Evolutionary conservation across 2,888 invertebrate genomes (phyloP).

Genomic region (Tetragonisca angustula): DNA sequence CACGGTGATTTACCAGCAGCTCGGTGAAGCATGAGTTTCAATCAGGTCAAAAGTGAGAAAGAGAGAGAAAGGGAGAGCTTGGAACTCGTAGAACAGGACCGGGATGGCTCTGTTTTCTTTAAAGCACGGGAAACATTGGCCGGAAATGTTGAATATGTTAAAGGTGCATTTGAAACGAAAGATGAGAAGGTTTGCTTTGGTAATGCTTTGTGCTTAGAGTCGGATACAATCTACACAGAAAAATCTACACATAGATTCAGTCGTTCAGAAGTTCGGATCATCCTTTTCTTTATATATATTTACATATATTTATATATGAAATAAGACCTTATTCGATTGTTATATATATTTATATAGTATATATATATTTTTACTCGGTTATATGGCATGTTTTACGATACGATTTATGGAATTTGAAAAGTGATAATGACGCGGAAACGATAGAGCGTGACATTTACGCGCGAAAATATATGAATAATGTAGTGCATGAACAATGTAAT

Average conservation of each 20-base stretch:
- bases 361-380: too few species aligned
- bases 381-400: too few species aligned
- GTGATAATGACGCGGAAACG: not conserved
- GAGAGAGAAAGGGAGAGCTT: too few species aligned
- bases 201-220: not conserved
- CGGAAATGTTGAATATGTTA: conserved; percentile 4
- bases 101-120: not conserved
- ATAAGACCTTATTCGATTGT: too few species aligned
- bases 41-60: not conserved
- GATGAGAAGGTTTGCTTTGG: not conserved
- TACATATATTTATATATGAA: too few species aligned
- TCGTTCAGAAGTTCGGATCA: too few species aligned
- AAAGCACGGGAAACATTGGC: conserved; percentile 3
- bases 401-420: not conserved
- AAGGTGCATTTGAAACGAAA: not conserved
- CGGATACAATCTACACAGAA: too few species aligned
- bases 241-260: too few species aligned
- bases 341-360: too few species aligned
- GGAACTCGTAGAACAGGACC: not conserved
- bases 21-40: not conserved
- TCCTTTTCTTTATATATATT: too few species aligned
- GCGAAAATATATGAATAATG: not conserved
- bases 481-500: not conserved
- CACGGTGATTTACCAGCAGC: conserved; percentile 33
- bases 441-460: not conserved